Percentiles rank a stretch among this genome's conserved stretches.
These are phyloP conservation scores for Cherax destructor DNA, from an alignment of 1,140 invertebrate genomes.

Conservation along the genomic window DNA sequence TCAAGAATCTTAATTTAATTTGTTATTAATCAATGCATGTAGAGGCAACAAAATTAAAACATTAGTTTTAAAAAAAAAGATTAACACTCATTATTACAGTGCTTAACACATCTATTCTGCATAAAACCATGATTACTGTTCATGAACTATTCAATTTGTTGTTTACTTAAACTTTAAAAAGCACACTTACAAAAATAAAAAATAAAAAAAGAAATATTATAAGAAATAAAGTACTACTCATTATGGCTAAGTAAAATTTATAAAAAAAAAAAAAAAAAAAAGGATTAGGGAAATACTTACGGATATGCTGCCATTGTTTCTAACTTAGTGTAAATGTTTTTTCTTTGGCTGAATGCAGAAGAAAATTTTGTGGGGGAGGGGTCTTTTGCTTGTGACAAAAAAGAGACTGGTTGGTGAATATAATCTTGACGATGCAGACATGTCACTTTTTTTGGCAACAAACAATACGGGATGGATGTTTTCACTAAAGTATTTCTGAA, in stretches of 20 bases:
- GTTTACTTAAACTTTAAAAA: no score
- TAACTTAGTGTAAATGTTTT: slow-evolving; percentile 94
- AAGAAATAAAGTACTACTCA: no score
- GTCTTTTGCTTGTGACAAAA: slow-evolving; percentile 97
- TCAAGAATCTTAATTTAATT: no score
- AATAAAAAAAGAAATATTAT: no score
- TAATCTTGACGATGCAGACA: slow-evolving; percentile 91
- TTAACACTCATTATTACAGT: no score
- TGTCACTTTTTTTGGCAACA: slow-evolving; percentile 93
- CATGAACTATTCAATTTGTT: no score
- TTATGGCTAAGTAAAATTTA: background rate
- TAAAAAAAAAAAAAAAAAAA: background rate
- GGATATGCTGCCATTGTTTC: slow-evolving; percentile 99
- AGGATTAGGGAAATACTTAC: slow-evolving; percentile 82
- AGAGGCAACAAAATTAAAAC: no score
- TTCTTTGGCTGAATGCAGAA: slow-evolving; percentile 82
- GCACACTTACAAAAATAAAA: no score
- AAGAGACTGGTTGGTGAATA: slow-evolving; percentile 91
- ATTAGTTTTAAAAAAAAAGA: no score
- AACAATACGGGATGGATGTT: slow-evolving; percentile 96
- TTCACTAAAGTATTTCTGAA: slow-evolving; percentile 97
- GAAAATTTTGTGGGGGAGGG: slow-evolving; percentile 93
- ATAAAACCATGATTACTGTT: no score
- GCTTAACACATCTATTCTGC: no score
- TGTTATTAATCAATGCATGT: no score